Conservation (phyloP, 2,888 invertebrate species). For the Poecilobothrus nobilitatus region DNA sequence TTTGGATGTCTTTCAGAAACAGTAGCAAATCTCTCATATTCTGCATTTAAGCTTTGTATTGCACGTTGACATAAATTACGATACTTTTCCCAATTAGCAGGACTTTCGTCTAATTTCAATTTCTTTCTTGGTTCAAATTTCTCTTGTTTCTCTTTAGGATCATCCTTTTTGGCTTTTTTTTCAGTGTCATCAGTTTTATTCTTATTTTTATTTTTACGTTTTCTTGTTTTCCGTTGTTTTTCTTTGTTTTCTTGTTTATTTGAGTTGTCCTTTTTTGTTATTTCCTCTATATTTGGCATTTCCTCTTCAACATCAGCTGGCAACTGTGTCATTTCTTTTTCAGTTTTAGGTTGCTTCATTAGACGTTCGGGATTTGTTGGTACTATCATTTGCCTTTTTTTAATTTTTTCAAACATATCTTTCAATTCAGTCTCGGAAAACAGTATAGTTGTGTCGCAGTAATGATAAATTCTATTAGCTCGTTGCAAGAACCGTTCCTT, state of each 20-base stretch:
- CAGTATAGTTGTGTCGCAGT: background rate
- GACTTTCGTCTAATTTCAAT: constrained; percentile 12
- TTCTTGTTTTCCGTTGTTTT: background rate
- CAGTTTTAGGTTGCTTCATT: background rate
- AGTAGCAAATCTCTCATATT: constrained; percentile 16
- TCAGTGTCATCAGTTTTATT: background rate
- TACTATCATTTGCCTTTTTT: background rate
- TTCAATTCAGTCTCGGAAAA: constrained; percentile 5
- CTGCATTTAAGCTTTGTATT: constrained; percentile 18
- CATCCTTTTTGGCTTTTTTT: background rate
- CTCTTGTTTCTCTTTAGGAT: background rate
- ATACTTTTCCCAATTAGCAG: constrained; percentile 19
- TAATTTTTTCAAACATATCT: background rate
- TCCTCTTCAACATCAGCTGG: constrained; percentile 2
- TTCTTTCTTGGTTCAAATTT: background rate
- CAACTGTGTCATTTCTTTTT: background rate
- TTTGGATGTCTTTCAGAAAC: constrained; percentile 20
- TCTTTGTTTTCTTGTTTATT: background rate
- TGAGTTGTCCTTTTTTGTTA: too few relatives aligned
- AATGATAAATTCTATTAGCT: background rate
- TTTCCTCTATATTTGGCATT: background rate
- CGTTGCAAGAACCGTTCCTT: background rate
- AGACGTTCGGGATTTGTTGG: background rate
- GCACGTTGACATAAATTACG: constrained; percentile 19
- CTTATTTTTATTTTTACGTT: background rate